phyloP scores from a whole-genome alignment of 2,797 vertebrate genomes.

The Sebastes reedi region DNA sequence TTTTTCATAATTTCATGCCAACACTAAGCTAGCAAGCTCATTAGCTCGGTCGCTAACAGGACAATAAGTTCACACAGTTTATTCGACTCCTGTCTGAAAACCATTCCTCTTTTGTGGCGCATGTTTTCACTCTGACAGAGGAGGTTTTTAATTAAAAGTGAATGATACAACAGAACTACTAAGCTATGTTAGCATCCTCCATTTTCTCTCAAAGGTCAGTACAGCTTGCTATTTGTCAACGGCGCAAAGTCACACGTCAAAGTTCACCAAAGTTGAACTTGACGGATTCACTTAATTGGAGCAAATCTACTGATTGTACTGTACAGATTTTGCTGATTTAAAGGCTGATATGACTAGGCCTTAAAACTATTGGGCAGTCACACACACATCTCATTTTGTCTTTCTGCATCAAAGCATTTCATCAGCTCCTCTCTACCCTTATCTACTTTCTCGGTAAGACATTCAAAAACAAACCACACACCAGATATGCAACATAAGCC shows the following conservation, averaged over 20 bases:
- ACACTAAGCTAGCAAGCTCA: neutral
- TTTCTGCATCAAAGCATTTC: conserved; percentile 18
- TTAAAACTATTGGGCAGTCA: neutral
- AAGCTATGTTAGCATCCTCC: neutral
- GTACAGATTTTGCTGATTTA: neutral
- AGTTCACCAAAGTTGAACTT: neutral
- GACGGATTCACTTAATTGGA: neutral
- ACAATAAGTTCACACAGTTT: neutral
- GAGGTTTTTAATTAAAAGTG: neutral
- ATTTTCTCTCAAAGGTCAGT: neutral
- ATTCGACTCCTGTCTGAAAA: neutral
- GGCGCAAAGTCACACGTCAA: neutral
- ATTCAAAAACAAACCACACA: conserved; percentile 9
- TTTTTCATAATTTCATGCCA: neutral
- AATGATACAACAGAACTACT: neutral
- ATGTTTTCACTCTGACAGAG: no score
- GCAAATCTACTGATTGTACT: neutral
- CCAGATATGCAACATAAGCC: conserved; percentile 5
- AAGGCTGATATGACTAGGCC: neutral
- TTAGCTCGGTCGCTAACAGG: neutral
- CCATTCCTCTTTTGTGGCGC: neutral
- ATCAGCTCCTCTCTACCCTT: neutral
- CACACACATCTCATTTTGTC: neutral
- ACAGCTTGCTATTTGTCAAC: neutral
- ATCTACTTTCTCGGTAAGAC: conserved; percentile 6